These are phyloP conservation scores for Melanotaenia parkinsoni DNA, from an alignment of 2,797 vertebrate species.

Conservation along the genomic window DNA sequence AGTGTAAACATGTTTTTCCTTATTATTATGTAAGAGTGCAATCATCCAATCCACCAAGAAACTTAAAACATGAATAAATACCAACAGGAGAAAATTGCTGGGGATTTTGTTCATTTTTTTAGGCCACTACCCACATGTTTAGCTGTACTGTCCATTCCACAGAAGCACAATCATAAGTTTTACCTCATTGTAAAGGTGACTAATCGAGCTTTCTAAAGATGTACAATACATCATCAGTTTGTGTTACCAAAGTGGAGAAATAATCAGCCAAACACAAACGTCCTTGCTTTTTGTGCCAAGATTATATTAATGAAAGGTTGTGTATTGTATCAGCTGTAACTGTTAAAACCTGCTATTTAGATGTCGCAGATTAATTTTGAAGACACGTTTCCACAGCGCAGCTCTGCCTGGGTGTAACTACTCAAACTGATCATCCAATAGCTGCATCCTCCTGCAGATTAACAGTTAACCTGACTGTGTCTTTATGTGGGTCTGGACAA, in stretches of 20 bases:
- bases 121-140: too few species aligned
- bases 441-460: constrained; percentile 64
- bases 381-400: neutral
- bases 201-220: too few species aligned
- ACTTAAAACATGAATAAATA: too few species aligned
- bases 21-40: too few species aligned
- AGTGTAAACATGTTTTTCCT: too few species aligned
- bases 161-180: too few species aligned
- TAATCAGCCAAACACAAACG: neutral
- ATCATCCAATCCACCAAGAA: too few species aligned
- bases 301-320: neutral
- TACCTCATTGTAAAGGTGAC: too few species aligned
- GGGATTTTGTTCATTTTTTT: too few species aligned
- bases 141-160: too few species aligned
- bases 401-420: neutral
- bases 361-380: neutral
- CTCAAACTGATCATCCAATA: constrained; percentile 30
- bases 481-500: constrained; percentile 74
- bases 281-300: neutral
- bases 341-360: neutral
- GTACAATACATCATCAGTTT: too few species aligned
- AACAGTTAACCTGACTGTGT: constrained; percentile 81
- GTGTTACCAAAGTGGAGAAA: neutral
- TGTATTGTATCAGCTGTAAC: neutral
- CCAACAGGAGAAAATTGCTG: too few species aligned